Conservation (phyloP, 2,888 invertebrate species). For the Pardosa pseudoannulata region DNA sequence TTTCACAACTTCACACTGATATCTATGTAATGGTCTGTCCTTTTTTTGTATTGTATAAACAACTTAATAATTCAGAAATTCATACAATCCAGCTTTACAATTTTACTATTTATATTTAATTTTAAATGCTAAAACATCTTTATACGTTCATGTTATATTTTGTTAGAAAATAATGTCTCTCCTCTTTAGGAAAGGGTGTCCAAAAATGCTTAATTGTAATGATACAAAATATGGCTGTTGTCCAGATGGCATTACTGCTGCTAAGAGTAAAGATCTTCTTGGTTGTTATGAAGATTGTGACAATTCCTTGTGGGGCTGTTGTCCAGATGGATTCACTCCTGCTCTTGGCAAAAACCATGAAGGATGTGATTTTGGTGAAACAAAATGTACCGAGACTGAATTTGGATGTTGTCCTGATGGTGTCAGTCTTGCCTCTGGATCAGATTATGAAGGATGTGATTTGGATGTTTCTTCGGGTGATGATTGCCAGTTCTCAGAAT, state of each 20-base stretch:
- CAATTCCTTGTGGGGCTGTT: slow-evolving; percentile 82
- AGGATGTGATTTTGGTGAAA: slow-evolving; percentile 75
- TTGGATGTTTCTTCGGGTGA: slow-evolving; percentile 62
- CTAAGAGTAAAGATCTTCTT: slow-evolving; percentile 79
- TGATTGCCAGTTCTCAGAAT: slow-evolving; percentile 41
- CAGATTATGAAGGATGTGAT: slow-evolving; percentile 81
- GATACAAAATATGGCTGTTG: slow-evolving; percentile 83
- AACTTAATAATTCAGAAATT: no score
- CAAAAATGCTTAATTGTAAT: slow-evolving; percentile 79
- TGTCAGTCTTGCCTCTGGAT: slow-evolving; percentile 86
- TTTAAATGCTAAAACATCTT: no score
- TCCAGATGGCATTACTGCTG: slow-evolving; percentile 79
- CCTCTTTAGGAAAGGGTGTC: slow-evolving; percentile 58
- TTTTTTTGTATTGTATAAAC: neutral
- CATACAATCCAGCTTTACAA: no score
- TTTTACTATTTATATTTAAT: no score
- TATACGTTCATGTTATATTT: no score
- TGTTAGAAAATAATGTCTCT: no score
- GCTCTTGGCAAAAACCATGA: slow-evolving; percentile 81
- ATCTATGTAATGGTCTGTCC: no score
- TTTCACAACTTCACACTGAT: no score
- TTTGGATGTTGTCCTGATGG: slow-evolving; percentile 83
- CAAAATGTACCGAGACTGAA: slow-evolving; percentile 15
- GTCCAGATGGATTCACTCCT: slow-evolving; percentile 75
- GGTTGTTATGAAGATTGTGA: slow-evolving; percentile 74